Conservation (phyloP, 2,888 invertebrate genomes). For the Plusia festucae region DNA sequence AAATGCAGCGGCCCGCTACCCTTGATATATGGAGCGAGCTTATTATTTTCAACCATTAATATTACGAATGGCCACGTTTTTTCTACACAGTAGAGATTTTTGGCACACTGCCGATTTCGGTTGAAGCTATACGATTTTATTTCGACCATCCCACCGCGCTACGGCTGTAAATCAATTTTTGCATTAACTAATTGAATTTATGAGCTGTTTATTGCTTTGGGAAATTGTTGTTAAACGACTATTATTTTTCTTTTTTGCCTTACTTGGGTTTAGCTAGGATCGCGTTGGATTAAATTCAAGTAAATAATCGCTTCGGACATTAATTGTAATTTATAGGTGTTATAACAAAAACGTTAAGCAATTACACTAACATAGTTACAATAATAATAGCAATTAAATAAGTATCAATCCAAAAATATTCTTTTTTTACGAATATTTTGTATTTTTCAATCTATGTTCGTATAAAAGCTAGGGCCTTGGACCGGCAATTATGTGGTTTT, state of each 20-base stretch:
- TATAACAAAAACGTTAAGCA: not conserved
- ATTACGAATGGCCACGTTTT: conserved; percentile 79
- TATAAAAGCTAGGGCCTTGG: too few species aligned
- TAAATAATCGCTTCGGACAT: not conserved
- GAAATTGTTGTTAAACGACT: conserved; percentile 83
- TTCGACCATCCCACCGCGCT: conserved; percentile 71
- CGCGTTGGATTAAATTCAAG: conserved; percentile 4
- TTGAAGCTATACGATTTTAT: conserved; percentile 78
- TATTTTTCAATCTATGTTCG: too few species aligned
- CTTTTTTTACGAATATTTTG: too few species aligned
- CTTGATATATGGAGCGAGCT: conserved; percentile 79
- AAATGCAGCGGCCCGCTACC: conserved; percentile 72
- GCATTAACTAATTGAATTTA: conserved; percentile 88
- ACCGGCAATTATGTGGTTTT: too few species aligned
- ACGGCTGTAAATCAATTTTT: conserved; percentile 83
- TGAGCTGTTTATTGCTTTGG: conserved; percentile 84
- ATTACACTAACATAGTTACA: not conserved
- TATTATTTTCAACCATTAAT: conserved; percentile 87
- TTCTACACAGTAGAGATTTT: conserved; percentile 71
- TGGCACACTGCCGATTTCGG: conserved; percentile 81
- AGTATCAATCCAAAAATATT: not conserved
- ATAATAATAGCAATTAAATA: not conserved
- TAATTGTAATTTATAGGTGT: not conserved
- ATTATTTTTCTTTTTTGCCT: conserved; percentile 69
- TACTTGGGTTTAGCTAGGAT: conserved; percentile 41